Percentiles rank a stretch among this genome's conserved stretches.
Evolutionary conservation across 2,888 invertebrate species (phyloP).

Genomic region (Lochmaea capreae): DNA sequence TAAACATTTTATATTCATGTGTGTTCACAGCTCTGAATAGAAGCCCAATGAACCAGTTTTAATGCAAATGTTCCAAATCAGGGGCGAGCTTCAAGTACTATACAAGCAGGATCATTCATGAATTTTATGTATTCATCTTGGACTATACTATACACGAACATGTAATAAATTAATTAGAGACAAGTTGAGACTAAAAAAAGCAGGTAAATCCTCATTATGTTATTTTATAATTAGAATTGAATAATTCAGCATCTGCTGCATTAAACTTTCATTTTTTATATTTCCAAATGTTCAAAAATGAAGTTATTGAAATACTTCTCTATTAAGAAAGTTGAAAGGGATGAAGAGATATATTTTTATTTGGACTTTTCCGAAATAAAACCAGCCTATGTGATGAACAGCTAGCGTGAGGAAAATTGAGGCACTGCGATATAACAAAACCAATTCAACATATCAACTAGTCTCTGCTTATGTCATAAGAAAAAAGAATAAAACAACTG

Average conservation of each 20-base stretch:
- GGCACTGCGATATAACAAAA: constrained; percentile 11
- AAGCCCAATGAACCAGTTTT: constrained; percentile 18
- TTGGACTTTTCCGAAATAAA: too few species aligned
- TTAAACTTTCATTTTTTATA: too few species aligned
- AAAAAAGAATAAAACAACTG: constrained; percentile 15
- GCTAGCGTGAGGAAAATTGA: constrained; percentile 13
- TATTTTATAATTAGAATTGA: too few species aligned
- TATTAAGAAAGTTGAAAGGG: too few species aligned
- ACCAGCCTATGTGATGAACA: constrained; percentile 2
- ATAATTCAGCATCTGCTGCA: too few species aligned
- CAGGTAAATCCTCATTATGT: too few species aligned
- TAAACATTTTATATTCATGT: constrained; percentile 37
- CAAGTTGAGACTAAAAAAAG: too few species aligned
- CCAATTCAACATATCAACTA: constrained; percentile 9
- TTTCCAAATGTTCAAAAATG: too few species aligned
- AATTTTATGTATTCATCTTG: not conserved
- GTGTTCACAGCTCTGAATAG: constrained; percentile 29
- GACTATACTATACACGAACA: too few species aligned
- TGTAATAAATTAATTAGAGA: too few species aligned
- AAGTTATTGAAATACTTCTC: too few species aligned
- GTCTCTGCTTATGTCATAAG: constrained; percentile 16
- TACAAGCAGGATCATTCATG: not conserved
- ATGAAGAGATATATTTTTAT: too few species aligned
- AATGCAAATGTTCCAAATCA: constrained; percentile 30
- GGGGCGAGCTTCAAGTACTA: not conserved